Conservation (phyloP, 1,140 invertebrate species). For the Heliconius congener region DNA sequence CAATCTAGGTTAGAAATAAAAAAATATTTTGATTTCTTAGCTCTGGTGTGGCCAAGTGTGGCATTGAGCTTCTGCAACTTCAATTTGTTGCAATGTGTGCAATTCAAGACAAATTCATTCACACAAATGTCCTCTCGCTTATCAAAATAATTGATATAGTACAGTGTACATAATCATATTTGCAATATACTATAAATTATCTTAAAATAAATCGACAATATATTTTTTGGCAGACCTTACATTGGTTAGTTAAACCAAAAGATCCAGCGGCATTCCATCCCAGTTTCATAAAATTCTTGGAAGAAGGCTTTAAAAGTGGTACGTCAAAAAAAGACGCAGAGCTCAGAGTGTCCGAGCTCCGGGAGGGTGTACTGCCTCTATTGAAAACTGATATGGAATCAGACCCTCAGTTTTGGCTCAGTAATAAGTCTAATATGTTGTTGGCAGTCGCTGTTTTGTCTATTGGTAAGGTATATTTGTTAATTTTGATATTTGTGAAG, state of each 20-base stretch:
- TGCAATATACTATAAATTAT: no score
- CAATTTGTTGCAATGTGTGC: no score
- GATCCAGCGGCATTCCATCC: slow-evolving; percentile 90
- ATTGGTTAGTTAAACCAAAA: slow-evolving; percentile 92
- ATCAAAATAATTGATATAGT: no score
- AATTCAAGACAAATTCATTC: no score
- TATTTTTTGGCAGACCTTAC: slow-evolving; percentile 80
- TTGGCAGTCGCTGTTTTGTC: slow-evolving; percentile 87
- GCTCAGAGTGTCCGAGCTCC: slow-evolving; percentile 87
- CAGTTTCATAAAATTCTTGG: slow-evolving; percentile 85
- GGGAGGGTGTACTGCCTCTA: slow-evolving; percentile 84
- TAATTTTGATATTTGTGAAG: neutral
- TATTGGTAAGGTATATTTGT: slow-evolving; percentile 51
- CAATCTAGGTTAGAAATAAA: no score
- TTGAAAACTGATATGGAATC: slow-evolving; percentile 84
- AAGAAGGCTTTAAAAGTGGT: slow-evolving; percentile 87
- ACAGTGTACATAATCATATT: no score
- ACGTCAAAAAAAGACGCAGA: slow-evolving; percentile 90
- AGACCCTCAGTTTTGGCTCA: slow-evolving; percentile 86
- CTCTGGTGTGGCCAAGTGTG: no score
- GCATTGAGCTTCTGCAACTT: no score
- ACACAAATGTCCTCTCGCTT: no score
- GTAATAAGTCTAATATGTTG: slow-evolving; percentile 85
- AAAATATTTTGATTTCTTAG: no score
- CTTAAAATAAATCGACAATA: neutral